Percentiles rank a stretch among this genome's conserved stretches.
These are phyloP conservation scores for Austrolebias charrua DNA, from an alignment of 2,797 vertebrate genomes.

Conservation along the genomic window DNA sequence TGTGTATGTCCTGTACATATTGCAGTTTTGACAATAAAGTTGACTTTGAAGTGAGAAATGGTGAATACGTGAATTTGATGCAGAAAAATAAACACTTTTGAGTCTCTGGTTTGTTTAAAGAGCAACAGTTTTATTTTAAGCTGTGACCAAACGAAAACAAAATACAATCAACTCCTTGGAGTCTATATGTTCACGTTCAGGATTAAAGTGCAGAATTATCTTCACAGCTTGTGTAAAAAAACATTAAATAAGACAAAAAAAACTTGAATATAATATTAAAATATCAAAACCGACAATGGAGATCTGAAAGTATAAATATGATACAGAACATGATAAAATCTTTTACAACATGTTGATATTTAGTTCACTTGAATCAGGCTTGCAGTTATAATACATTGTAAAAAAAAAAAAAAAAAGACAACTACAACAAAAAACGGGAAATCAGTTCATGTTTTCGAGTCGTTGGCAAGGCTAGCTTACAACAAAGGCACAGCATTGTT, in stretches of 20 bases:
- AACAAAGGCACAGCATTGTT: slow-evolving; percentile 88
- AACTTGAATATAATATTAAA: slow-evolving; percentile 61
- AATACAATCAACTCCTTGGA: slow-evolving; percentile 72
- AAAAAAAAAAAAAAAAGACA: too few relatives aligned
- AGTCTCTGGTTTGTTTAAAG: slow-evolving; percentile 57
- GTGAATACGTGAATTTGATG: background rate
- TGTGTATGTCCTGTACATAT: too few relatives aligned
- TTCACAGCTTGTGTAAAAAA: slow-evolving; percentile 86
- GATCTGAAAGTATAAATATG: slow-evolving; percentile 77
- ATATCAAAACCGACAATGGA: slow-evolving; percentile 73
- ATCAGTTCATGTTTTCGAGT: slow-evolving; percentile 73
- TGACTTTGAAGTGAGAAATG: background rate
- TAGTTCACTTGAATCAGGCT: slow-evolving; percentile 73
- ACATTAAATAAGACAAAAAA: slow-evolving; percentile 70
- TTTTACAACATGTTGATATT: slow-evolving; percentile 66
- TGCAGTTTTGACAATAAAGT: too few relatives aligned
- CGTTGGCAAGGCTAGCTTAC: slow-evolving; percentile 86
- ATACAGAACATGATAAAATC: slow-evolving; percentile 70
- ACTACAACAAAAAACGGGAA: slow-evolving; percentile 46
- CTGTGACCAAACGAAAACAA: slow-evolving; percentile 69
- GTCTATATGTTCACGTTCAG: slow-evolving; percentile 74
- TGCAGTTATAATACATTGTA: slow-evolving; percentile 63
- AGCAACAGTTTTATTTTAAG: slow-evolving; percentile 82
- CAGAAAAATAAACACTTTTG: slow-evolving; percentile 22
- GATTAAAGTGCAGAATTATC: slow-evolving; percentile 85